Percentiles rank a stretch among this genome's conserved stretches.
Conservation (phyloP, 2,888 invertebrate genomes). For the Ophraella communa region DNA sequence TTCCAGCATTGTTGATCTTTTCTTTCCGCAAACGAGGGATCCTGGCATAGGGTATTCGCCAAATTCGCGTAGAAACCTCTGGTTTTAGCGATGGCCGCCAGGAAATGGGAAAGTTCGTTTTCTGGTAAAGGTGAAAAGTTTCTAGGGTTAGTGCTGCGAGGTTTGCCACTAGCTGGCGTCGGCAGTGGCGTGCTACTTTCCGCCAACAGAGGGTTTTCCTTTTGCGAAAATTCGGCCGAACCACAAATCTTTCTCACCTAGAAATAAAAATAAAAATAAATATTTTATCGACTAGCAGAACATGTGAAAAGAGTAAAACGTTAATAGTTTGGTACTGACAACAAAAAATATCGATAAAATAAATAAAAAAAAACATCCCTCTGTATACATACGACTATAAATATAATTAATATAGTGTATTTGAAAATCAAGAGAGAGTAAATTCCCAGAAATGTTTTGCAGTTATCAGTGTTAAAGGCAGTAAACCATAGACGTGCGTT, state of each 20-base stretch:
- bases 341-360: too few relatives aligned
- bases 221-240: conserved; percentile 51
- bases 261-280: conserved; percentile 40
- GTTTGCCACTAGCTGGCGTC: conserved; percentile 53
- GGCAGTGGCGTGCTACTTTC: conserved; percentile 48
- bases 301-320: background rate
- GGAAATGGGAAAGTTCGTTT: conserved; percentile 69
- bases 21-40: conserved; percentile 71
- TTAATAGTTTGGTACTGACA: too few relatives aligned
- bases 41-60: conserved; percentile 80
- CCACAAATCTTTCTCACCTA: conserved; percentile 67
- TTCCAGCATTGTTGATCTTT: conserved; percentile 82
- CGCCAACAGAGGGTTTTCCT: conserved; percentile 45
- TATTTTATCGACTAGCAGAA: too few relatives aligned
- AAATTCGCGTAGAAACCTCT: conserved; percentile 85
- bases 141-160: conserved; percentile 58
- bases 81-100: conserved; percentile 71
- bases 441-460: too few relatives aligned
- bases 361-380: too few relatives aligned
- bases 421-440: too few relatives aligned
- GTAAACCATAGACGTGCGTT: too few relatives aligned
- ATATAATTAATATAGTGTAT: too few relatives aligned
- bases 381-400: too few relatives aligned
- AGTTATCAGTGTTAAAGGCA: too few relatives aligned
- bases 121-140: conserved; percentile 67